Conservation (phyloP, 2,797 vertebrate genomes). For the Staurois parvus region DNA sequence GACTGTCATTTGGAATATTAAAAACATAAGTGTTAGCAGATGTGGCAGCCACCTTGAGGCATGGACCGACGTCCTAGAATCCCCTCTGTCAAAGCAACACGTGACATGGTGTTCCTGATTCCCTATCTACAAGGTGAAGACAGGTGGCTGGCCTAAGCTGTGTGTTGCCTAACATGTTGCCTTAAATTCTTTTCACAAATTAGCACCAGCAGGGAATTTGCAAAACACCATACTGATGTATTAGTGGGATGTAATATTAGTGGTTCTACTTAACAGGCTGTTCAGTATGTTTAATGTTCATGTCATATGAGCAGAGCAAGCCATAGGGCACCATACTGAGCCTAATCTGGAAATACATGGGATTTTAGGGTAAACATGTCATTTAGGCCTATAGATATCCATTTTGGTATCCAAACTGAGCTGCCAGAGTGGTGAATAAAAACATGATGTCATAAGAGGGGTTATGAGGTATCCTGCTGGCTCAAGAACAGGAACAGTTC, state of each 20-base stretch:
- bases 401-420: too few species aligned
- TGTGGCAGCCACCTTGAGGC: constrained; percentile 56
- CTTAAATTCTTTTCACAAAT: constrained; percentile 8
- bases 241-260: not conserved
- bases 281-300: too few species aligned
- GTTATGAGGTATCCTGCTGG: too few species aligned
- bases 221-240: not conserved
- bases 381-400: too few species aligned
- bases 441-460: too few species aligned
- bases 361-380: too few species aligned
- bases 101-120: constrained; percentile 40
- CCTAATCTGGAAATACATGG: too few species aligned
- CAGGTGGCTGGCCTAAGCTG: constrained; percentile 32
- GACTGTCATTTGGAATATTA: constrained; percentile 64
- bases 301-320: too few species aligned
- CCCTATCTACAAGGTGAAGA: constrained; percentile 35
- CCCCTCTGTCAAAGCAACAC: constrained; percentile 49
- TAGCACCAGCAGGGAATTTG: not conserved
- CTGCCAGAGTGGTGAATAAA: too few species aligned
- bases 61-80: constrained; percentile 32
- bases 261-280: too few species aligned
- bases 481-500: too few species aligned
- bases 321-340: too few species aligned
- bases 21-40: constrained; percentile 55
- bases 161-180: not conserved